Evolutionary conservation across 2,888 invertebrate species (phyloP).

Genomic region (Trissolcus japonicus): DNA sequence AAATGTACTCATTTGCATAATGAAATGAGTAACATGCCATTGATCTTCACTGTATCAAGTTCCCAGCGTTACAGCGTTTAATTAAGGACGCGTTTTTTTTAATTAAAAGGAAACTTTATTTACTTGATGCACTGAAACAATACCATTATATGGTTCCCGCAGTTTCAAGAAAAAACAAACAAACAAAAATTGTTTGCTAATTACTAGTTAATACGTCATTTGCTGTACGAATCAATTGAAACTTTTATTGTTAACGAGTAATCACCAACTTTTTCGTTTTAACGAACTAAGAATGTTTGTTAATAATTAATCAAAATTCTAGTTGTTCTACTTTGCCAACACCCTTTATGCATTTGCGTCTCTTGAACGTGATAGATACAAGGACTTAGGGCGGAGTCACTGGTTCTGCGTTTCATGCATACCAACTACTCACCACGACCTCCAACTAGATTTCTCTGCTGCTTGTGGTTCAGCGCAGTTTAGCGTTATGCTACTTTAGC

Average conservation of each 20-base stretch:
- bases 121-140: no score
- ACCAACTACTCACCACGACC: constrained; percentile 51
- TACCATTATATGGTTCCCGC: no score
- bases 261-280: neutral
- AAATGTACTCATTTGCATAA: no score
- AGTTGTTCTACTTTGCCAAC: constrained; percentile 20
- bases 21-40: no score
- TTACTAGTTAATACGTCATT: neutral
- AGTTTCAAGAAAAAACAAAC: neutral
- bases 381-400: constrained; percentile 53
- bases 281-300: no score
- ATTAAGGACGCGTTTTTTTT: no score
- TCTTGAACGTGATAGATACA: constrained; percentile 57
- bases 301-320: neutral
- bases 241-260: neutral
- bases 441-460: constrained; percentile 25
- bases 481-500: constrained; percentile 21
- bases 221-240: neutral
- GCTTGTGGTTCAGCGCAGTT: constrained; percentile 37
- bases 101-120: no score
- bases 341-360: constrained; percentile 36
- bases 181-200: neutral
- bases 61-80: no score
- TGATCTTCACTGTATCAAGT: no score
- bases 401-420: constrained; percentile 54